phyloP scores from a whole-genome alignment of 2,797 vertebrate genomes.

The Cryptoblepharus egeriae region DNA sequence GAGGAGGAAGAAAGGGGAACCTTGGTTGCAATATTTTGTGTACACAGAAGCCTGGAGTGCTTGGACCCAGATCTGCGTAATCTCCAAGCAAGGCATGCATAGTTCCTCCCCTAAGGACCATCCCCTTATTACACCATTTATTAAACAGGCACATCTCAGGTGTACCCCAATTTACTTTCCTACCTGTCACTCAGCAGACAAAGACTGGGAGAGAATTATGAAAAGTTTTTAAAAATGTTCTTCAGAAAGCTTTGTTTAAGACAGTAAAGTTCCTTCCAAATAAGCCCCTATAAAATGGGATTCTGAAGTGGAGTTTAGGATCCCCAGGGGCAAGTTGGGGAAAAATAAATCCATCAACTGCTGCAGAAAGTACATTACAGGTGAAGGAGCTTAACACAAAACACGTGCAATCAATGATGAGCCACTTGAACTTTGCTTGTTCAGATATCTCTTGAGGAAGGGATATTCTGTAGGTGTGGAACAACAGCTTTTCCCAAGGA shows the following conservation, averaged over 20 bases:
- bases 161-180: slow-evolving; percentile 11
- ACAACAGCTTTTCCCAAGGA: slow-evolving; percentile 60
- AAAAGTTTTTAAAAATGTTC: slow-evolving; percentile 1
- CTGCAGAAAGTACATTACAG: slow-evolving; percentile 70
- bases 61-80: too few species aligned
- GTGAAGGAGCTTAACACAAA: slow-evolving; percentile 69
- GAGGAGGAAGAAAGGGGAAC: too few species aligned
- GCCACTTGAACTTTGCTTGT: slow-evolving; percentile 73
- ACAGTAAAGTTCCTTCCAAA: slow-evolving; percentile 31
- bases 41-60: too few species aligned
- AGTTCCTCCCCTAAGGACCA: too few species aligned
- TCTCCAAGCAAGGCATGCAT: too few species aligned
- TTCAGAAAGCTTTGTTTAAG: slow-evolving; percentile 42
- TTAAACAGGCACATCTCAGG: not conserved
- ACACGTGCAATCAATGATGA: slow-evolving; percentile 68
- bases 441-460: slow-evolving; percentile 65
- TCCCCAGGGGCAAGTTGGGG: slow-evolving; percentile 60
- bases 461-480: slow-evolving; percentile 62
- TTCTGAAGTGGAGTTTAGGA: slow-evolving; percentile 61
- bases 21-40: too few species aligned
- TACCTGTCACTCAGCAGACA: not conserved
- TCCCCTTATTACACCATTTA: too few species aligned
- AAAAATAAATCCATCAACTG: slow-evolving; percentile 68
- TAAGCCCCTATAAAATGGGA: slow-evolving; percentile 45
- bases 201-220: not conserved